These are phyloP conservation scores for Myathropa florea DNA, from an alignment of 2,888 invertebrate genomes.

Conservation along the genomic window DNA sequence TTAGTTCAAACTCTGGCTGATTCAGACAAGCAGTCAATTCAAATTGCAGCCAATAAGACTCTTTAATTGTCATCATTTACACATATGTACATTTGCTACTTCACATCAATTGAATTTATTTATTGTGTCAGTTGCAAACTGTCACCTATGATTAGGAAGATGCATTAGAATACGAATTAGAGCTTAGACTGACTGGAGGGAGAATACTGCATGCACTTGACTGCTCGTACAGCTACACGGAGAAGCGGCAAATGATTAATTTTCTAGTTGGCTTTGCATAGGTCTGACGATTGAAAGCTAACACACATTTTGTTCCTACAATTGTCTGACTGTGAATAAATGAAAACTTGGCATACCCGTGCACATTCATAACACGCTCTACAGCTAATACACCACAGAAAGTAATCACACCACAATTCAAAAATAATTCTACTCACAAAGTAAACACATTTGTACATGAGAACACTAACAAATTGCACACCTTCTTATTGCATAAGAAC, in stretches of 20 bases:
- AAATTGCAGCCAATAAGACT: background rate
- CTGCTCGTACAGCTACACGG: background rate
- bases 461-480: background rate
- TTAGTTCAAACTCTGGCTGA: conserved; percentile 41
- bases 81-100: no score
- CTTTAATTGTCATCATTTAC: background rate
- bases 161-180: background rate
- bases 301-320: background rate
- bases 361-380: background rate
- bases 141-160: background rate
- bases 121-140: background rate
- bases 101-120: background rate
- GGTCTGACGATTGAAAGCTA: background rate
- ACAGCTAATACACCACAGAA: background rate
- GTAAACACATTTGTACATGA: no score
- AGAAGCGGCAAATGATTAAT: no score
- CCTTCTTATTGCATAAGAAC: background rate
- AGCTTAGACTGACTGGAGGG: no score
- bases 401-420: background rate
- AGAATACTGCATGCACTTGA: background rate
- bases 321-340: background rate
- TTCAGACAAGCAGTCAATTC: background rate
- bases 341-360: background rate
- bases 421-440: background rate
- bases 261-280: background rate